phyloP scores from a whole-genome alignment of 2,888 invertebrate species.

The Camponotus fellah region DNA sequence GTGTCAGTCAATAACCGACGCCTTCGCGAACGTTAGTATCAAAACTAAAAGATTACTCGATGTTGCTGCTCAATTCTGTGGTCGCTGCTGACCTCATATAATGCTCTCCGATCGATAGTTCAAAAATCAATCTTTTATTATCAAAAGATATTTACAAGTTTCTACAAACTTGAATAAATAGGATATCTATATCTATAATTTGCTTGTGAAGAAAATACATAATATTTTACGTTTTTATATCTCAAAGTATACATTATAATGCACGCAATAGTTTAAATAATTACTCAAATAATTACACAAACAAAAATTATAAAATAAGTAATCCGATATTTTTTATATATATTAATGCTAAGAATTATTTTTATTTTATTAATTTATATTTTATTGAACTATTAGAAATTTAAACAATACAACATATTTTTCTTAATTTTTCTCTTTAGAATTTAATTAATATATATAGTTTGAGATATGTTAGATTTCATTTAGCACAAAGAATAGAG shows the following conservation, averaged over 20 bases:
- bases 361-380: background rate
- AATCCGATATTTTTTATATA: background rate
- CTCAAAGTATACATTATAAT: background rate
- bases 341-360: background rate
- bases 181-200: background rate
- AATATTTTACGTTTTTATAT: background rate
- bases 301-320: background rate
- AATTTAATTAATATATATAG: background rate
- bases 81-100: background rate
- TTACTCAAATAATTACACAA: background rate
- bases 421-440: background rate
- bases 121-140: background rate
- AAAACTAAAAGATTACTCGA: constrained; percentile 57
- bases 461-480: background rate
- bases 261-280: background rate
- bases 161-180: background rate
- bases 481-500: background rate
- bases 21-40: constrained; percentile 63
- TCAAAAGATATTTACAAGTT: background rate
- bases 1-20: constrained; percentile 77
- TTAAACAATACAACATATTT: background rate
- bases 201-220: background rate
- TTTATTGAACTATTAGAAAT: background rate
- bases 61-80: background rate
- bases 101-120: background rate